phyloP scores from a whole-genome alignment of 2,113 vertebrate species.

The Pitta sordida region DNA sequence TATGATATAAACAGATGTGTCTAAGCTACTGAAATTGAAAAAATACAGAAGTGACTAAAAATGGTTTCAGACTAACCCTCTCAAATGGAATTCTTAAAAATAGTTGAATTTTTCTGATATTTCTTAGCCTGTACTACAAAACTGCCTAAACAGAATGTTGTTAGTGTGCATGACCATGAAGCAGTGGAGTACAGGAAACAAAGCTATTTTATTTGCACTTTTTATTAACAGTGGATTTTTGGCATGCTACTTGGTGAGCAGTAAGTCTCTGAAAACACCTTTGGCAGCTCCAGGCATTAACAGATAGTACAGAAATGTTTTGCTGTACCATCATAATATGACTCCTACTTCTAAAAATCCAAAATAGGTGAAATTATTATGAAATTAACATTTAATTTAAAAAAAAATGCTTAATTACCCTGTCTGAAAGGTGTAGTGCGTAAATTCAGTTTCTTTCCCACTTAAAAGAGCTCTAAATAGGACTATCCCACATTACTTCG shows the following conservation, averaged over 20 bases:
- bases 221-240: neutral
- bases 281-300: neutral
- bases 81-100: neutral
- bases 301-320: neutral
- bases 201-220: neutral
- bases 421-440: neutral
- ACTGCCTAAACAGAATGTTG: neutral
- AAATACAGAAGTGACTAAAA: neutral
- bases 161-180: neutral
- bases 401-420: neutral
- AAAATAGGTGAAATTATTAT: neutral
- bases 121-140: neutral
- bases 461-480: neutral
- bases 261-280: neutral
- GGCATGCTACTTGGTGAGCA: neutral
- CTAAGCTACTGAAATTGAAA: neutral
- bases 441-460: neutral
- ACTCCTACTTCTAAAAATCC: neutral
- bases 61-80: neutral
- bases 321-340: neutral
- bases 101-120: neutral
- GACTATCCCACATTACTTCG: neutral
- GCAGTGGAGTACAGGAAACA: neutral
- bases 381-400: neutral
- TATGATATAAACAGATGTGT: neutral